Percentiles rank a stretch among this genome's conserved stretches.
These are phyloP conservation scores for Amblyopsis hoosieri DNA, from an alignment of 2,797 vertebrate genomes.

Conservation along the genomic window DNA sequence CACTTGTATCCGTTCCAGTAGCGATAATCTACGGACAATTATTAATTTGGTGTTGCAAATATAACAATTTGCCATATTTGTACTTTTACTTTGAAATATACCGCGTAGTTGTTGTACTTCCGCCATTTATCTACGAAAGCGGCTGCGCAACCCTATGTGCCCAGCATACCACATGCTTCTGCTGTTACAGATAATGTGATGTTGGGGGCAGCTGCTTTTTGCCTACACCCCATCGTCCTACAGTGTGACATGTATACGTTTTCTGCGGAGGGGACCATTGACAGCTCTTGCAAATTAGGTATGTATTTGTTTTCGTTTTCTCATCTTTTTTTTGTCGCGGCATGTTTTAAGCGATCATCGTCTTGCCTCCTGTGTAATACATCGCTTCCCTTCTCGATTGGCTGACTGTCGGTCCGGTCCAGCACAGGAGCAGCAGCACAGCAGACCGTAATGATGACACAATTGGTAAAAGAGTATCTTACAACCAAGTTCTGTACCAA, in stretches of 20 bases:
- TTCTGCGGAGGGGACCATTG: constrained; percentile 54
- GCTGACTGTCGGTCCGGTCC: background rate
- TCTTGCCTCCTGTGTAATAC: constrained; percentile 27
- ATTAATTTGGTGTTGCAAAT: too few species aligned
- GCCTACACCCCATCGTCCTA: background rate
- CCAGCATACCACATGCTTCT: background rate
- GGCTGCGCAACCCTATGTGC: too few species aligned
- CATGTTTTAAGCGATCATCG: constrained; percentile 12
- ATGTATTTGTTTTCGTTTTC: constrained; percentile 28
- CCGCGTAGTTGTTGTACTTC: constrained; percentile 2
- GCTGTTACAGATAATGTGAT: background rate
- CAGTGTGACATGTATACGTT: constrained; percentile 73
- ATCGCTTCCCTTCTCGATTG: constrained; percentile 23
- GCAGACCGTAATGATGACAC: too few species aligned
- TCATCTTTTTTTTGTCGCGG: constrained; percentile 37
- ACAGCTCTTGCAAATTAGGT: constrained; percentile 62
- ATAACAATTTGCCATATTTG: constrained; percentile 14
- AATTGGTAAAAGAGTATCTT: too few species aligned
- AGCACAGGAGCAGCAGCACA: too few species aligned
- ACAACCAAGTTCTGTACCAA: too few species aligned
- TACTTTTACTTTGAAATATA: constrained; percentile 58
- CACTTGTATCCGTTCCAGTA: too few species aligned
- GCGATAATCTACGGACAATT: too few species aligned
- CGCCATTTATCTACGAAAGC: constrained; percentile 2
- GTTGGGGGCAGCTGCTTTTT: background rate